Evolutionary conservation across 2,888 invertebrate genomes (phyloP).

Genomic region (Folsomia manolachei): DNA sequence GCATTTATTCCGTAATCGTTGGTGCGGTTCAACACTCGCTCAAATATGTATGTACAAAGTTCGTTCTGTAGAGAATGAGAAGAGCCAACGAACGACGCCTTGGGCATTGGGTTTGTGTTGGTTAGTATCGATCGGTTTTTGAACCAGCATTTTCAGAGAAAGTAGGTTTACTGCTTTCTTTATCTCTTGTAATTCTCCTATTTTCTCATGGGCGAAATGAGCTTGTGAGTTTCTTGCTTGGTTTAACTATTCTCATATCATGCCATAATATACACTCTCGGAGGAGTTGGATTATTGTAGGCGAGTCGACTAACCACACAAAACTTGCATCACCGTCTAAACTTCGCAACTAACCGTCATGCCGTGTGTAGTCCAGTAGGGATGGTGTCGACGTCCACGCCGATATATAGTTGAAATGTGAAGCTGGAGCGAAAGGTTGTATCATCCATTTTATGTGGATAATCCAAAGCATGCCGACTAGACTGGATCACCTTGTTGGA

Average conservation of each 20-base stretch:
- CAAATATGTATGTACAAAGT: too few relatives aligned
- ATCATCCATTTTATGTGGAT: too few relatives aligned
- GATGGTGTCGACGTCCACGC: background rate
- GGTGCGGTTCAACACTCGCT: too few relatives aligned
- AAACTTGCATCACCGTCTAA: background rate
- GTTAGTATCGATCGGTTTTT: slow-evolving; percentile 11
- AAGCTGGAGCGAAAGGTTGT: background rate
- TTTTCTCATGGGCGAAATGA: slow-evolving; percentile 25
- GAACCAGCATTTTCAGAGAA: slow-evolving; percentile 17
- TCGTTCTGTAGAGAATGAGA: too few relatives aligned
- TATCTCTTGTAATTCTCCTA: slow-evolving; percentile 22
- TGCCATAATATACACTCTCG: background rate
- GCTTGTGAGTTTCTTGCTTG: slow-evolving; percentile 4
- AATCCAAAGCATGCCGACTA: too few relatives aligned
- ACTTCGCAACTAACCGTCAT: too few relatives aligned
- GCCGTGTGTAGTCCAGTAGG: too few relatives aligned
- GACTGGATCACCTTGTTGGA: background rate
- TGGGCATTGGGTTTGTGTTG: background rate
- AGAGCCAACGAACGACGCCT: background rate
- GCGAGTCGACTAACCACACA: background rate
- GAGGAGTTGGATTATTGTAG: too few relatives aligned
- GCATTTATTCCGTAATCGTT: too few relatives aligned
- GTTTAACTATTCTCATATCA: background rate
- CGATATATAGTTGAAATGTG: too few relatives aligned
- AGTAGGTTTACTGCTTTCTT: slow-evolving; percentile 26